Conservation (phyloP, 2,888 invertebrate species). For the Thecophora atra region DNA sequence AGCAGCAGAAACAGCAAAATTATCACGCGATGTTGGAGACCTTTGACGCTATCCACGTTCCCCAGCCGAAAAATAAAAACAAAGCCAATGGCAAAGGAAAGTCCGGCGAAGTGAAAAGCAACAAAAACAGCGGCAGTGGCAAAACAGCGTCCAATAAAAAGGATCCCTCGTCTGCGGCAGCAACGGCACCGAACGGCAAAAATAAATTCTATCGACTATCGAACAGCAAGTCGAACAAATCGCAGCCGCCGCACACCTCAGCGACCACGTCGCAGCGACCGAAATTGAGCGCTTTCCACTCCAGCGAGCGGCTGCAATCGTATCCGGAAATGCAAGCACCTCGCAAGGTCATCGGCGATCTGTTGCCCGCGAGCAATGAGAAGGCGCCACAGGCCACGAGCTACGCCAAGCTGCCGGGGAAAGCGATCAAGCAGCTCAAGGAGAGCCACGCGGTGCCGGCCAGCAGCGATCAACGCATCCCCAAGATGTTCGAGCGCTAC, state of each 20-base stretch:
- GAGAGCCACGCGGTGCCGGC: slow-evolving; percentile 48
- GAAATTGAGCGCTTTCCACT: slow-evolving; percentile 47
- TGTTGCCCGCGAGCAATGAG: slow-evolving; percentile 35
- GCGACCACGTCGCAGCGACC: slow-evolving; percentile 38
- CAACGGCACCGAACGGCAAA: slow-evolving; percentile 47
- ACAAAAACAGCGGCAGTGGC: slow-evolving; percentile 43
- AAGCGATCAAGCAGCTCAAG: slow-evolving; percentile 65
- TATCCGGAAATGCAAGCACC: slow-evolving; percentile 49
- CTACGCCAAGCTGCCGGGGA: slow-evolving; percentile 57
- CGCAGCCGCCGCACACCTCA: no score
- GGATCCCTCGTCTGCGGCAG: slow-evolving; percentile 40
- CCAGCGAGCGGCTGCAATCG: slow-evolving; percentile 50
- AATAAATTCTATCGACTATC: slow-evolving; percentile 64
- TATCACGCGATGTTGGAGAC: slow-evolving; percentile 62
- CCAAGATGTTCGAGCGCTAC: slow-evolving; percentile 77
- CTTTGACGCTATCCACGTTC: slow-evolving; percentile 57
- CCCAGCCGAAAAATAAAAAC: slow-evolving; percentile 47
- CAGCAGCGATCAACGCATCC: slow-evolving; percentile 69
- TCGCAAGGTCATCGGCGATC: slow-evolving; percentile 57
- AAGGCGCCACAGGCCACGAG: slow-evolving; percentile 43
- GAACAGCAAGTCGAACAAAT: slow-evolving; percentile 36
- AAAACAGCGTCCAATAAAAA: slow-evolving; percentile 51
- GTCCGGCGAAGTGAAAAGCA: slow-evolving; percentile 45
- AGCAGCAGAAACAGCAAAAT: slow-evolving; percentile 51
- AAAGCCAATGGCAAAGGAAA: slow-evolving; percentile 48